Conservation (phyloP, 2,797 vertebrate genomes). For the Falco columbarius region DNA sequence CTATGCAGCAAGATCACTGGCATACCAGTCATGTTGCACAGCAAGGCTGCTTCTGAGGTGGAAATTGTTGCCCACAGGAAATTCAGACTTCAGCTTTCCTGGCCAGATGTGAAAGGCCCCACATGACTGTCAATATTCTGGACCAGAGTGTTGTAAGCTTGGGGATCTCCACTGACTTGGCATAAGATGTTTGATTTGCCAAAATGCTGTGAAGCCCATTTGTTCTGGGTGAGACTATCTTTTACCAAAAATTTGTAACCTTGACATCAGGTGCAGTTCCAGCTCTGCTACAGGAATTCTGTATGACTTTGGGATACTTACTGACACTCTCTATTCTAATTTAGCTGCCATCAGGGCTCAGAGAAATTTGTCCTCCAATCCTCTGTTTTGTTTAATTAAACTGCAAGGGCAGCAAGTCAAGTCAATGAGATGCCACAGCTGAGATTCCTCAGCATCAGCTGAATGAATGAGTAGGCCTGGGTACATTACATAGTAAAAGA, state of each 20-base stretch:
- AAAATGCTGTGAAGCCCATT: background rate
- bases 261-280: background rate
- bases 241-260: background rate
- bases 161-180: background rate
- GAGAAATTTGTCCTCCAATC: background rate
- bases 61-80: background rate
- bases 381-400: background rate
- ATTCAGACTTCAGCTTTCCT: background rate
- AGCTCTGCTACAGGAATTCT: background rate
- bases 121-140: accelerated
- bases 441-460: background rate
- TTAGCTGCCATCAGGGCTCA: background rate
- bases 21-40: background rate
- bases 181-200: background rate
- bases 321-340: background rate
- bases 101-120: background rate
- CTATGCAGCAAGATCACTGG: background rate
- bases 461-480: background rate
- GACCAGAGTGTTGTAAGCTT: background rate
- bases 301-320: background rate
- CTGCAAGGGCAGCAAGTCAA: background rate
- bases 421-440: background rate
- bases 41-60: background rate
- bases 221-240: background rate
- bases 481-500: background rate